phyloP scores from a whole-genome alignment of 2,797 vertebrate species.

The Macrochelys suwanniensis region DNA sequence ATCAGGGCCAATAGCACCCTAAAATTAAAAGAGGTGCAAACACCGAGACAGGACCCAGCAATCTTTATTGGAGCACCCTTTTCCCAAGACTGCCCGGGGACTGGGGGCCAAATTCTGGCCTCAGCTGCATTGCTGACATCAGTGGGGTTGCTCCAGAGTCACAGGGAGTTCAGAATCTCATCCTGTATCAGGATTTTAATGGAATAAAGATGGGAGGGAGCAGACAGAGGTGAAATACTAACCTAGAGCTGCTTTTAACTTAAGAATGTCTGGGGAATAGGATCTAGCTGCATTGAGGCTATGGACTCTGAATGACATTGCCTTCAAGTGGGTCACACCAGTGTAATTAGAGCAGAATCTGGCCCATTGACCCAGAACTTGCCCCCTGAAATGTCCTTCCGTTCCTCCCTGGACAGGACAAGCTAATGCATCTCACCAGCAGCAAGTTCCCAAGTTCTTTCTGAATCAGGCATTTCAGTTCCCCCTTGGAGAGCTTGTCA shows the following conservation, averaged over 20 bases:
- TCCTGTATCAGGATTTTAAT: neutral
- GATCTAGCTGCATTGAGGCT: neutral
- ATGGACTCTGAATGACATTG: neutral
- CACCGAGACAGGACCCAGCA: neutral
- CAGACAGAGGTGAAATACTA: neutral
- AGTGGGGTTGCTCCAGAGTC: neutral
- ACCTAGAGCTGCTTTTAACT: neutral
- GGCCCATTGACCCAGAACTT: neutral
- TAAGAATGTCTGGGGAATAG: neutral
- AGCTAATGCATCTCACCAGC: conserved; percentile 20
- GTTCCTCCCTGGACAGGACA: neutral
- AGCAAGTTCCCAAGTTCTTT: neutral
- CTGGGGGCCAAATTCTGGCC: neutral
- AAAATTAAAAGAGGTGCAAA: neutral
- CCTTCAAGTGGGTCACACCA: neutral
- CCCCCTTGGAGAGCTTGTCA: neutral
- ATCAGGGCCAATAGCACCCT: neutral
- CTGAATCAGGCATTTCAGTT: conserved; percentile 21
- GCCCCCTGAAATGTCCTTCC: neutral
- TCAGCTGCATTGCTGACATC: neutral
- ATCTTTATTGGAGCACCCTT: neutral
- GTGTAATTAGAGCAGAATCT: neutral
- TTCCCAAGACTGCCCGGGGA: neutral
- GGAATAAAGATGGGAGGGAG: neutral
- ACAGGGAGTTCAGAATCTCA: neutral